Evolutionary conservation across 2,113 vertebrate genomes (phyloP), one percentile per base, ranked within the genome.

Genomic region (Himantopus leucocephalus): DNA sequence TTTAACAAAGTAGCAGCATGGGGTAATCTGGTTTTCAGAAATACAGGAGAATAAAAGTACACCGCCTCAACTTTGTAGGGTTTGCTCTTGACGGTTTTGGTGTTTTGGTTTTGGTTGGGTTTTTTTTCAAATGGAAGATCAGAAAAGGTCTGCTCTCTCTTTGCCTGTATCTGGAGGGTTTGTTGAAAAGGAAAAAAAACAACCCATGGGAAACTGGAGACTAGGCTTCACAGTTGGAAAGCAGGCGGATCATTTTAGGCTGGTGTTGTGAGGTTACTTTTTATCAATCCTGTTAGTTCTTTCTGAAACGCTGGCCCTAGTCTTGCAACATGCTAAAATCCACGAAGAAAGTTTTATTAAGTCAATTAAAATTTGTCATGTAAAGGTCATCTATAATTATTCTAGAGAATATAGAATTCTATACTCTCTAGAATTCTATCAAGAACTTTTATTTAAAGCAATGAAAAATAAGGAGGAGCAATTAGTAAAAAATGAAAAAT

Each of bases 401-500:
- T 91, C 29, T 64, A 75, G 21, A 35, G 64, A 39, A 39, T 39
- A 39, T 39, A 39, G 39, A 39, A 39, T 39, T 39, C 39, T 39
- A 39, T 8, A 39, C 10, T 10, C 4, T 39, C 9, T 39, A 39
- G 39, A 39, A 39, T 39, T 39, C 39, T 39, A 87, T 89, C 39
- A 78, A 48, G 41, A 64, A 27, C 9, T 15, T 70, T 64, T 85
- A 68, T 90, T 88, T 83, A 92, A 80, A 87, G 35, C 13, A 62
- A 21, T 53, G 34, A 68, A 75, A 73, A 79, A 63, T 73, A 35
- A 78, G 60, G 56, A 72, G 50, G 23, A 84, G 3, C 48, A 81
- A 24, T 86, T 77, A 78, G 18, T 88, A 64, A 77, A 90, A 92
- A 86, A 91, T 53, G 45, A 77, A 90, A 92, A 86, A 91, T 53